Evolutionary conservation across 2,888 invertebrate species (phyloP).

Genomic region (Amphipoea lucens): DNA sequence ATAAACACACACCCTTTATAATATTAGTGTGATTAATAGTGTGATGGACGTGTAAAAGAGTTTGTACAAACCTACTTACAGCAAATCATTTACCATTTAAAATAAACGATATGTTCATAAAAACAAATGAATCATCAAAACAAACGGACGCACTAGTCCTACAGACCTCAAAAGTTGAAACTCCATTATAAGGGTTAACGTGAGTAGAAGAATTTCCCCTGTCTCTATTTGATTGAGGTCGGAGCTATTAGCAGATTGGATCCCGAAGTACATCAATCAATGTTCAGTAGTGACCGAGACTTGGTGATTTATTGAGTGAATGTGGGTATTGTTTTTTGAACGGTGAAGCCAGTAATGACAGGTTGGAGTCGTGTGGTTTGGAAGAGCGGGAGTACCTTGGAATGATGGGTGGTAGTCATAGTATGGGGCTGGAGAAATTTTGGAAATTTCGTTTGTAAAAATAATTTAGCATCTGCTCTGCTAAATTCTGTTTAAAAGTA

Average conservation of each 20-base stretch:
- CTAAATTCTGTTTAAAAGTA: too few species aligned
- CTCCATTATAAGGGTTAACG: slow-evolving; percentile 74
- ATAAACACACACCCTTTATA: too few species aligned
- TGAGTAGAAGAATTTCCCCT: slow-evolving; percentile 71
- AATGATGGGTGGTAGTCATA: neutral
- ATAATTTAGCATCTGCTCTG: too few species aligned
- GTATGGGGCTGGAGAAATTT: neutral
- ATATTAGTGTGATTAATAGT: too few species aligned
- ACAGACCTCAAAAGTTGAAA: slow-evolving; percentile 67
- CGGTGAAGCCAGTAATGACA: slow-evolving; percentile 39
- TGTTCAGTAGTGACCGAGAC: slow-evolving; percentile 67
- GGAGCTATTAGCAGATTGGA: slow-evolving; percentile 77
- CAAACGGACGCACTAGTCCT: slow-evolving; percentile 15
- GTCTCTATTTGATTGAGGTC: slow-evolving; percentile 77
- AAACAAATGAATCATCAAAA: slow-evolving; percentile 41
- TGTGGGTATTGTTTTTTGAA: slow-evolving; percentile 68
- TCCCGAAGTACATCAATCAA: slow-evolving; percentile 72
- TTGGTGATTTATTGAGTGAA: slow-evolving; percentile 69
- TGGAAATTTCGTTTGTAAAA: neutral
- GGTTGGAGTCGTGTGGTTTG: slow-evolving; percentile 20
- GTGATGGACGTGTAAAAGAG: too few species aligned
- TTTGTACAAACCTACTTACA: too few species aligned
- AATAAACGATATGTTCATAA: neutral
- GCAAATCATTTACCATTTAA: neutral
- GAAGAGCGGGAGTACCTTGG: neutral